Base-by-base conservation (phyloP, 2,888 invertebrate species). In the Doris montereyensis region DNA sequence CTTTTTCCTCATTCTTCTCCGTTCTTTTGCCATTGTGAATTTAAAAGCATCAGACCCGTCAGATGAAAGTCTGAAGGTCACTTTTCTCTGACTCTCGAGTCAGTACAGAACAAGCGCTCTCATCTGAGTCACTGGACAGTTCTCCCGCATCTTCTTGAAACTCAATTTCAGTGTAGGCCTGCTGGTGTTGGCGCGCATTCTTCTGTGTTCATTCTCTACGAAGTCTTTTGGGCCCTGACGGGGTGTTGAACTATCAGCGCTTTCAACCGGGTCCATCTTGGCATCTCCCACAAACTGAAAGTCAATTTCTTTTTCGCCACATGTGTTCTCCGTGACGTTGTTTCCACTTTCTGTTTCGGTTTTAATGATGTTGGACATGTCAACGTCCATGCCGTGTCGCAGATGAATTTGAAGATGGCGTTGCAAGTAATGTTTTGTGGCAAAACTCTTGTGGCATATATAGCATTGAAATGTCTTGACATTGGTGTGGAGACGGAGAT, bases 1-100 rank as follows among this genome's bases (percentile, higher is more conserved):
- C 17, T 28, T 76, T 62, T 70, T 32, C n/a, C 41, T 74, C 10
- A 79, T 26, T 52, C 71, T 35, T 60, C 67, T 79, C 28, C 79
- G 60, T 41, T 79, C 79, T 65, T 76, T 79, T 4, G 79, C 79
- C 79, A 79, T 79, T 3, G 71, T 21, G 17, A 68, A 76, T 60
- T 79, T 79, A 71, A 79, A 79, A 32, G 71, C 35, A 26, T 71
- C 28, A 0, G 79, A 79, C 32, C 70, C 76, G 52, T 76, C 76
- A 8, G 79, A 79, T 41, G 79, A 79, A 35, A 79, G 62, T 21
- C 71, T 79, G 28, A 76, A 76, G 60, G 34, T 79, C 79, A 70
- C 79, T 79, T 65, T 68, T 76, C 30, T 79, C 79, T 52, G 79
- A 79, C 41, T 79, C 76, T 76, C 79, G 58, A 17, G 79, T 79